Percentiles rank a stretch among this genome's conserved stretches.
Conservation (phyloP, 1,140 invertebrate species). For the Wasmannia auropunctata region DNA sequence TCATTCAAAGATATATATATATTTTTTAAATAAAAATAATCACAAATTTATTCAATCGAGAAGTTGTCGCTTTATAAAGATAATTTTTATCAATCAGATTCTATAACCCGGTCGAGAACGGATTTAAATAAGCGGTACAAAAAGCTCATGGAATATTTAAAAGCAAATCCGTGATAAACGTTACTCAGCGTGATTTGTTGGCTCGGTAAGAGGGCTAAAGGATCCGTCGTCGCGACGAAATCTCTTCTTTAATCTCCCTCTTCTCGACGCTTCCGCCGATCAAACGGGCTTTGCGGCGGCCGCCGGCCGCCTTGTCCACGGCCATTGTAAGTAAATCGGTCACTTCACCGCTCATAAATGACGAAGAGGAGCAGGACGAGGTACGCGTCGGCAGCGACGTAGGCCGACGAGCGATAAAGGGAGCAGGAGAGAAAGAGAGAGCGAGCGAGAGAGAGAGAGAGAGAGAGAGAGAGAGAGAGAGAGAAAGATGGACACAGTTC, state of each 20-base stretch:
- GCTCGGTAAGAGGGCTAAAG: not conserved
- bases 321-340: slow-evolving; percentile 83
- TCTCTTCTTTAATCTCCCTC: slow-evolving; percentile 62
- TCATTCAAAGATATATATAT: not conserved
- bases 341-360: slow-evolving; percentile 80
- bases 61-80: not conserved
- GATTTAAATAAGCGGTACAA: slow-evolving; percentile 11
- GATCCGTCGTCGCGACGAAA: slow-evolving; percentile 31
- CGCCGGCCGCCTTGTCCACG: slow-evolving; percentile 66
- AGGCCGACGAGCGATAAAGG: slow-evolving; percentile 50
- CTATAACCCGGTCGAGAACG: not conserved
- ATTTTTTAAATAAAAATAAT: not conserved
- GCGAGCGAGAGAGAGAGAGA: no score
- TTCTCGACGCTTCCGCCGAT: slow-evolving; percentile 26
- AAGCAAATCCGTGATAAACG: not conserved
- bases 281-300: slow-evolving; percentile 14
- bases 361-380: slow-evolving; percentile 62
- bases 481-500: slow-evolving; percentile 35
- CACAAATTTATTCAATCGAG: not conserved
- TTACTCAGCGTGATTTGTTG: slow-evolving; percentile 5
- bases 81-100: not conserved
- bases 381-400: slow-evolving; percentile 22
- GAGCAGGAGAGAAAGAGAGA: slow-evolving; percentile 41
- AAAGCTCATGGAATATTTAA: slow-evolving; percentile 26
- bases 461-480: slow-evolving; percentile 49